Evolutionary conservation across 23 tunicate species (phyloP), one percentile per base, ranked within the genome.

Genomic region (Ascidia mentula): DNA sequence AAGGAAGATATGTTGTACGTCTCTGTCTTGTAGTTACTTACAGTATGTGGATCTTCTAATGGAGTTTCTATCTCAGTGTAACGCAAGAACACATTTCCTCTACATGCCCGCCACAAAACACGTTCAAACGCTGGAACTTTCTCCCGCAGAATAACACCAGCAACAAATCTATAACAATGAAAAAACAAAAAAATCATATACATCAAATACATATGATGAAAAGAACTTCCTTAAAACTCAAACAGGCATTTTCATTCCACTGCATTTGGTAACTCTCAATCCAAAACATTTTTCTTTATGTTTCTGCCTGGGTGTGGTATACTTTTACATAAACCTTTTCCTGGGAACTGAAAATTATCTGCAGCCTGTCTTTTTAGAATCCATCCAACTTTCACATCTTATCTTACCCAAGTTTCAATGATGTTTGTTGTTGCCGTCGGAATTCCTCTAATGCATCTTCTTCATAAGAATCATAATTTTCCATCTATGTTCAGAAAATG

Each of bases 1-100:
- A 53, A 53, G 2, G 24, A 26, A 53, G 12, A 9, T 53, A 20
- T 1, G 24, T 5, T 53, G 22, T n/a, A n/a, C n/a, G n/a, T n/a
- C n/a, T n/a, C n/a, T n/a, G n/a, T n/a, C n/a, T n/a, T n/a, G n/a
- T n/a, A n/a, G 53, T 9, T 15, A 69, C 80, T 18, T 73, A 88
- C 98, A 20, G 98, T 85, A 37, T 69, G 36, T 0, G 98, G 98
- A 78, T 95, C 98, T 77, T 93, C 90, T 5, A 95, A 89, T 6
- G 88, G 72, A 7, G 76, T 71, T 72, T 90, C 96, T 38, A 90
- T 90, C 36, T 90, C 96, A 38, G 78, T 76, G 34, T 85, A 80
- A 4, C 87, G 65, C 40, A 90, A 80, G 70, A 85, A 90, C 24
- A 90, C 96, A 72, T 90, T 90, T 35, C 96, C 96, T 22, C 96